Percentiles rank a stretch among this genome's conserved stretches.
Conservation (phyloP, 2,888 invertebrate species). For the Urechis unicinctus region DNA sequence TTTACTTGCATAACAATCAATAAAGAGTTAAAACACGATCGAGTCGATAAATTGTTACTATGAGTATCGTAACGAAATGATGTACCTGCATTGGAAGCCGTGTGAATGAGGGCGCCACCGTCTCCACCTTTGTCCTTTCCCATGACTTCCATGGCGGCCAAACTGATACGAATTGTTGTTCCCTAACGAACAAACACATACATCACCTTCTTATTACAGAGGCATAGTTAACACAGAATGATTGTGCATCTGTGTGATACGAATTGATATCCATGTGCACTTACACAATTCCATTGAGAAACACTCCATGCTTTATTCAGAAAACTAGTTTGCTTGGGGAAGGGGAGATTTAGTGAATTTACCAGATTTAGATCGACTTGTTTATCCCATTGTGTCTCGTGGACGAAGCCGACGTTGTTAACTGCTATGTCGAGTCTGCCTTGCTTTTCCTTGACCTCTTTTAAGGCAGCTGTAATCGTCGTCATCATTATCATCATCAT, state of each 20-base stretch:
- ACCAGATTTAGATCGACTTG: conserved; percentile 59
- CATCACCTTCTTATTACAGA: no score
- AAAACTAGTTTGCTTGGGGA: no score
- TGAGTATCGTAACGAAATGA: no score
- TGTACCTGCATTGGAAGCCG: conserved; percentile 65
- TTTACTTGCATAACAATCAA: no score
- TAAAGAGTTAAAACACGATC: no score
- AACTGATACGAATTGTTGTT: conserved; percentile 60
- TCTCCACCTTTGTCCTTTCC: conserved; percentile 68
- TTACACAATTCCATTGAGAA: no score
- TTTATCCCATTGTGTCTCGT: conserved; percentile 25
- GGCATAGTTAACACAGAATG: no score
- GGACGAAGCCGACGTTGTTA: conserved; percentile 66
- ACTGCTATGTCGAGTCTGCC: conserved; percentile 71
- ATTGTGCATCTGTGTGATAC: no score
- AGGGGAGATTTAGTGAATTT: conserved; percentile 5
- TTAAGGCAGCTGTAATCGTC: conserved; percentile 33
- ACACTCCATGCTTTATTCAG: no score
- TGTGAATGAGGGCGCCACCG: conserved; percentile 69
- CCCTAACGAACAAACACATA: conserved; percentile 21
- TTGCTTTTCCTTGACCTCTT: conserved; percentile 56
- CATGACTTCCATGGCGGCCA: conserved; percentile 67
- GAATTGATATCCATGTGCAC: no score
- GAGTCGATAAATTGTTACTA: no score
- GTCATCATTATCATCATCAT: no score